phyloP scores from a whole-genome alignment of 2,888 invertebrate genomes.

The Hemicrepidius hirtus region DNA sequence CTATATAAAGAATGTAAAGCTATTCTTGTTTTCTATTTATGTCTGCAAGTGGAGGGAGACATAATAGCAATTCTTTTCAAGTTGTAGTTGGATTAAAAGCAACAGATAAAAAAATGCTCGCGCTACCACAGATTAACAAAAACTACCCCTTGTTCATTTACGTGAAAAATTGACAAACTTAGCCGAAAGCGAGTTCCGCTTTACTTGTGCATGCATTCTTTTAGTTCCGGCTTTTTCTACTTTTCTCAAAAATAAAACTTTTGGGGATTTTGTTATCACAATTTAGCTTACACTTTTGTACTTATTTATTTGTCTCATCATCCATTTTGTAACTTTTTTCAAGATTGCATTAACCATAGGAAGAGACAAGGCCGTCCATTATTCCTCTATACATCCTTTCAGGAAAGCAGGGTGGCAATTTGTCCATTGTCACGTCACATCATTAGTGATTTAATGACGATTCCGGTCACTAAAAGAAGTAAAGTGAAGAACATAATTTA shows the following conservation, averaged over 20 bases:
- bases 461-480: constrained; percentile 43
- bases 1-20: not conserved
- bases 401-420: constrained; percentile 27
- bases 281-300: not conserved
- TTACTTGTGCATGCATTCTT: constrained; percentile 13
- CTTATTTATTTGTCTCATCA: constrained; percentile 9
- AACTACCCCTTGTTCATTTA: constrained; percentile 23
- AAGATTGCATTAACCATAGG: constrained; percentile 1
- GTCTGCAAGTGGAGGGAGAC: not conserved
- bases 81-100: constrained; percentile 6
- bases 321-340: not conserved
- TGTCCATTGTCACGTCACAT: constrained; percentile 35
- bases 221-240: not conserved
- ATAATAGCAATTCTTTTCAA: constrained; percentile 11
- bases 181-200: not conserved
- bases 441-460: constrained; percentile 43
- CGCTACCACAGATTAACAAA: constrained; percentile 27
- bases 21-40: constrained; percentile 12
- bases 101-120: constrained; percentile 13
- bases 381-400: not conserved
- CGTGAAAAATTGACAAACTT: constrained; percentile 26
- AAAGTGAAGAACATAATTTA: constrained; percentile 31
- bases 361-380: constrained; percentile 14
- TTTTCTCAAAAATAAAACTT: not conserved
- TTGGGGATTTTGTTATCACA: not conserved